Evolutionary conservation across 2,888 invertebrate species (phyloP).

Genomic region (Noctuana brunneofusca): DNA sequence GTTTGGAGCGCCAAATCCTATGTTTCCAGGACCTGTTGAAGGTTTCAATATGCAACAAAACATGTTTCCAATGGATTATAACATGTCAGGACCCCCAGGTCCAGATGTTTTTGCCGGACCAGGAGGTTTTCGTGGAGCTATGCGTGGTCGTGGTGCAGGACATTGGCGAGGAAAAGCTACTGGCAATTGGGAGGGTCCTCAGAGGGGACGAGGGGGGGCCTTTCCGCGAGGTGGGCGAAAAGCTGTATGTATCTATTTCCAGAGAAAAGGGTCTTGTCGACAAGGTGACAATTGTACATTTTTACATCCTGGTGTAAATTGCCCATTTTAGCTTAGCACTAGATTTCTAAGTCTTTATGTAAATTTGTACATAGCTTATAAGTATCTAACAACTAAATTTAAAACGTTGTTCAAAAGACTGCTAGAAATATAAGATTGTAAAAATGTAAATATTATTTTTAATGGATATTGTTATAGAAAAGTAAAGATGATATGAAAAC

Average conservation of each 20-base stretch:
- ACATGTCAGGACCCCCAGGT: slow-evolving; percentile 71
- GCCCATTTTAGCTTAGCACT: slow-evolving; percentile 65
- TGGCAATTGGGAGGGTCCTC: slow-evolving; percentile 75
- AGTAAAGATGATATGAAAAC: background rate
- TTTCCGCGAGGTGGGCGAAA: slow-evolving; percentile 80
- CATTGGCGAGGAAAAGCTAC: slow-evolving; percentile 78
- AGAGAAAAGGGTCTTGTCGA: slow-evolving; percentile 90
- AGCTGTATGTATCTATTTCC: slow-evolving; percentile 89
- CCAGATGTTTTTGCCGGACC: slow-evolving; percentile 66
- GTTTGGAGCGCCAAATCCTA: slow-evolving; percentile 62
- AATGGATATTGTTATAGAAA: background rate
- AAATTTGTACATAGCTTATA: slow-evolving; percentile 8
- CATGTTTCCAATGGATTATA: slow-evolving; percentile 79
- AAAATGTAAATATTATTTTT: slow-evolving; percentile 39
- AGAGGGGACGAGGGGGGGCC: slow-evolving; percentile 74
- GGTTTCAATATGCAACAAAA: slow-evolving; percentile 74
- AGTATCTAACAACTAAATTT: slow-evolving; percentile 20
- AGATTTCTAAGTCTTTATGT: slow-evolving; percentile 1
- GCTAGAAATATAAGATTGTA: slow-evolving; percentile 52
- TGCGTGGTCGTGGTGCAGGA: slow-evolving; percentile 79
- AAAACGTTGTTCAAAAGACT: slow-evolving; percentile 54
- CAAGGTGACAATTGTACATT: slow-evolving; percentile 92
- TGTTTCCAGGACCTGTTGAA: slow-evolving; percentile 67
- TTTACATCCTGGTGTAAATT: slow-evolving; percentile 89
- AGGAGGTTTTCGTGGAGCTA: slow-evolving; percentile 79